Evolutionary conservation across 2,113 vertebrate genomes (phyloP), one percentile per base, ranked within the genome.

Genomic region (Elgaria multicarinata): DNA sequence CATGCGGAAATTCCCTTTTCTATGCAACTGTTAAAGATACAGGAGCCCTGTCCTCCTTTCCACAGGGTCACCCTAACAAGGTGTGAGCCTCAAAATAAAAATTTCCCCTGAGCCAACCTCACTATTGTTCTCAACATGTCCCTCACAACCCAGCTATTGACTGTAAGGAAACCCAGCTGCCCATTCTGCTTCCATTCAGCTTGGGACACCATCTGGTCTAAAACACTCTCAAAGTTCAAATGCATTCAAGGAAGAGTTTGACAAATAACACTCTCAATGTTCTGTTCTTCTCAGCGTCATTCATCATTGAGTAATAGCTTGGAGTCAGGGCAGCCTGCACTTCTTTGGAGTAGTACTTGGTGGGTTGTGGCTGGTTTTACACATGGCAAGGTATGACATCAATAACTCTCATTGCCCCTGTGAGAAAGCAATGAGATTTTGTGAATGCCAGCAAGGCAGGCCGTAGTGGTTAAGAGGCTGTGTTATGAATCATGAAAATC

Each of bases 291-390:
- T 53, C 44, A 10, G 67, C 44, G 36, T 71, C 20, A 24, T 13
- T 85, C 83, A 22, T 69, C 31, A 6, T 22, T 84, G 42, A 71
- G 44, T 71, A 84, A 69, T 69, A 33, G 44, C 66, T 22, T 36
- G 67, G 4, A 85, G 83, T 85, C 82, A 84, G 82, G 82, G 82
- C 82, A 84, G 66, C 64, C 82, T 84, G 82, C 64, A 84, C 82
- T 69, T 50, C 82, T 46, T 69, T 28, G 64, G 82, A 69, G 46
- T 69, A 84, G 82, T 84, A 31, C 64, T 50, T 69, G 69, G 6
- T 58, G 55, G 55, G 55, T 55, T n/a, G 46, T 8, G 46, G 55
- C 10, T 9, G 12, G 55, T 9, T 14, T 84, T 85, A 84, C 83
- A 53, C 36, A n/a, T 20, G 10, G 64, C 44, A n/a, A 72, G 66